Evolutionary conservation across 2,113 vertebrate species (phyloP).

Genomic region (Hypomesus transpacificus): DNA sequence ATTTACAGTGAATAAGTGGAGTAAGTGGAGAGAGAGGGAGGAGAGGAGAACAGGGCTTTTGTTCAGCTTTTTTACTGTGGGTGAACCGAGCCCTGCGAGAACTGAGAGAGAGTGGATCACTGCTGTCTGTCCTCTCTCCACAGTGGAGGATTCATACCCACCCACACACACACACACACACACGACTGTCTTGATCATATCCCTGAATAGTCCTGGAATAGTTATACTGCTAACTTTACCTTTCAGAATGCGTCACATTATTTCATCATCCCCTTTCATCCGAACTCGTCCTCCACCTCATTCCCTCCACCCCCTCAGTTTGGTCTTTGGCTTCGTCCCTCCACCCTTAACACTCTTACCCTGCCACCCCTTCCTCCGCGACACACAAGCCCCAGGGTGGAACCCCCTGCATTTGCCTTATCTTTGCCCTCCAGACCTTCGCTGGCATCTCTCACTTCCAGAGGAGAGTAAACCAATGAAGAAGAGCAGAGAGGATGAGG

Average conservation of each 20-base stretch:
- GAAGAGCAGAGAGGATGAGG: neutral
- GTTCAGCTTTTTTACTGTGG: neutral
- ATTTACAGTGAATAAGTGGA: conserved; percentile 25
- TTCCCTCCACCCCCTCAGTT: too few relatives aligned
- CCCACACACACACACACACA: neutral
- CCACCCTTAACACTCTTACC: neutral
- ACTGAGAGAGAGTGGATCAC: neutral
- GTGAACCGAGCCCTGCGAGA: neutral
- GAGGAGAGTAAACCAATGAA: neutral
- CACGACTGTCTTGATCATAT: neutral
- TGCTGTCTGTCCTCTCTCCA: neutral
- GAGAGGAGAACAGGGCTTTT: conserved; percentile 24
- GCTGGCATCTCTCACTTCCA: conserved; percentile 20
- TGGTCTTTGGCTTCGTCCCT: neutral
- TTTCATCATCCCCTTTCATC: neutral
- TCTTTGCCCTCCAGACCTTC: conserved; percentile 45
- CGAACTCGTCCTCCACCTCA: too few relatives aligned
- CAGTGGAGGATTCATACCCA: neutral
- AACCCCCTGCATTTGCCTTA: conserved; percentile 27
- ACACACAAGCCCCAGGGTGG: too few relatives aligned
- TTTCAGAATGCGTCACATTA: too few relatives aligned
- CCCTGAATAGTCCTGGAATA: too few relatives aligned
- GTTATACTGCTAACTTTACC: too few relatives aligned
- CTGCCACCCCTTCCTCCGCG: neutral
- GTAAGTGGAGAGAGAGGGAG: conserved; percentile 7